Evolutionary conservation across 2,113 vertebrate genomes (phyloP).

Genomic region (Alethe diademata): DNA sequence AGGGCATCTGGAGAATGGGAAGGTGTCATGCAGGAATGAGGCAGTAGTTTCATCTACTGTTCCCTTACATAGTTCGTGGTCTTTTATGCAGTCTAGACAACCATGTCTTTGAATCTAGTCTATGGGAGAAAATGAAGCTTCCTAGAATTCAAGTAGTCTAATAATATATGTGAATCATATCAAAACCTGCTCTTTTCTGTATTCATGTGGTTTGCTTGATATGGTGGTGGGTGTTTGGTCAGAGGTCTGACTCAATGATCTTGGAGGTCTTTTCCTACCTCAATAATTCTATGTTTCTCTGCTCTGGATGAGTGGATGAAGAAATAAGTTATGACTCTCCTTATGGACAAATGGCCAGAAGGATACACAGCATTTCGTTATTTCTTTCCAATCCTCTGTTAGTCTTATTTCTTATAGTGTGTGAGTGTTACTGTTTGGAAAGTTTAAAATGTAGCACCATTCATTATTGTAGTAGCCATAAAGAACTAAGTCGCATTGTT

Average conservation of each 20-base stretch:
- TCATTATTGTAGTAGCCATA: neutral
- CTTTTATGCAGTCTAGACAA: neutral
- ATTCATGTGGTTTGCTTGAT: neutral
- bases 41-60: neutral
- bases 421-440: neutral
- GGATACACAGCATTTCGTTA: neutral
- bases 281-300: neutral
- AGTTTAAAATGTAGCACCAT: neutral
- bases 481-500: neutral
- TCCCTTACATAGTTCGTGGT: neutral
- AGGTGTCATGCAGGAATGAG: neutral
- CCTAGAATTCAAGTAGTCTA: neutral
- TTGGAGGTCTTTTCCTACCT: neutral
- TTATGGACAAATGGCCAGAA: neutral
- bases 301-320: neutral
- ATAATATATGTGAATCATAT: neutral
- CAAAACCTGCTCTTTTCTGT: neutral
- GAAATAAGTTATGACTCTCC: neutral
- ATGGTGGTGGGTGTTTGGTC: neutral
- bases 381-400: neutral
- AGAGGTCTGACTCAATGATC: neutral
- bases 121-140: neutral
- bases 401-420: neutral
- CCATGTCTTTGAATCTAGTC: neutral
- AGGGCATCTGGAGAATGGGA: neutral